phyloP scores from a whole-genome alignment of 2,113 vertebrate species.

The Pomatorhinus ruficollis region DNA sequence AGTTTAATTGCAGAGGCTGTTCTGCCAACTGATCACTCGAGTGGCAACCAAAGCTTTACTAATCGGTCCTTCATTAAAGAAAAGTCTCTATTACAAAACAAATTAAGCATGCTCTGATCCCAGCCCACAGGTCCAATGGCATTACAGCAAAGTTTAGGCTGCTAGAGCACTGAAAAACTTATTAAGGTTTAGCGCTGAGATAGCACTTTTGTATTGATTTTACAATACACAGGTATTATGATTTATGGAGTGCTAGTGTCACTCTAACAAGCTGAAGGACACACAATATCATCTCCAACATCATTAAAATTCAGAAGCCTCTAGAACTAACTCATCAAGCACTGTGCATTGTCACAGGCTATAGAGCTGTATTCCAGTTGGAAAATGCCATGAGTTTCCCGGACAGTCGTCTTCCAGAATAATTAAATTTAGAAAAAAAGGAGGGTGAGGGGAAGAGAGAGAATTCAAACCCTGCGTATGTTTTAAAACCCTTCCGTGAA shows the following conservation, averaged over 20 bases:
- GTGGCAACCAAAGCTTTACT: conserved; percentile 95
- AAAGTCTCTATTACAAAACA: conserved; percentile 99
- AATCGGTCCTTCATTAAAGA: conserved; percentile 98
- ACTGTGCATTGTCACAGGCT: conserved; percentile 87
- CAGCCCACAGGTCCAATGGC: conserved; percentile 92
- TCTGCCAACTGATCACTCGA: conserved; percentile 96
- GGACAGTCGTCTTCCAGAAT: conserved; percentile 31
- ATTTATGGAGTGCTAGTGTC: conserved; percentile 99
- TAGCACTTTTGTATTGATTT: conserved; percentile 99
- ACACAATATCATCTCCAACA: conserved; percentile 99
- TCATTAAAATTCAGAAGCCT: conserved; percentile 99
- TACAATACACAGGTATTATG: conserved; percentile 99
- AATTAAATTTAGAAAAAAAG: neutral
- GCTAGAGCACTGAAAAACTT: conserved; percentile 94
- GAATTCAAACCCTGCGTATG: neutral
- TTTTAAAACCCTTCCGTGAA: neutral
- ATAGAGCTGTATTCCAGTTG: conserved; percentile 55
- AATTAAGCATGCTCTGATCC: conserved; percentile 97
- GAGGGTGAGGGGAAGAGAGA: neutral
- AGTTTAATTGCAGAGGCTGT: conserved; percentile 94
- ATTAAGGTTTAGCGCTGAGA: conserved; percentile 97
- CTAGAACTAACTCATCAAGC: conserved; percentile 98
- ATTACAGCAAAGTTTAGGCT: conserved; percentile 96
- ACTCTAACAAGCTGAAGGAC: conserved; percentile 99
- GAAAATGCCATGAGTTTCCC: conserved; percentile 56